A percentile compares a stretch with the other conserved stretches of the same genome.
Conservation (phyloP, 2,113 vertebrate genomes). For the Puntigrus tetrazona region DNA sequence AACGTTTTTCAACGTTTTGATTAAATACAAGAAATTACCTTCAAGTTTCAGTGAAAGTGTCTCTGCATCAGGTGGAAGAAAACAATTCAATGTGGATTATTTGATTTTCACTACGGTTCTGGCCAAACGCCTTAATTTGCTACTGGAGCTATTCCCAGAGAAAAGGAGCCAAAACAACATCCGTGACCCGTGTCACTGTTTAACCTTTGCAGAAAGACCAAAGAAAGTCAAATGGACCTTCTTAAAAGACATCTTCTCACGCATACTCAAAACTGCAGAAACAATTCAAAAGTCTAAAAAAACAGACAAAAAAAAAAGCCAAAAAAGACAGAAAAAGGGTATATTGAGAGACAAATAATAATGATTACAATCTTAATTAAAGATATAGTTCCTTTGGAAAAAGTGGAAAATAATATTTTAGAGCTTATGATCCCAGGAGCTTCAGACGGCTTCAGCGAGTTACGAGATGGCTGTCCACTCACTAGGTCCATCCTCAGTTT, state of each 20-base stretch:
- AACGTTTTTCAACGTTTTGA: not conserved
- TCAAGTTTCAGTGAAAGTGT: not conserved
- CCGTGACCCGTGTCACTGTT: not conserved
- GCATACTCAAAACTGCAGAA: not conserved
- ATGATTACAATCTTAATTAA: not conserved
- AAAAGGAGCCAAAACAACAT: not conserved
- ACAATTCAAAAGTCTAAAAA: too few relatives aligned
- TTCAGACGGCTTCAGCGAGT: not conserved
- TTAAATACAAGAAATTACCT: not conserved
- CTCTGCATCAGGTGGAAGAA: not conserved
- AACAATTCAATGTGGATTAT: not conserved
- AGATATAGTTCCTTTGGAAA: not conserved
- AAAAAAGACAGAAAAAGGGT: too few relatives aligned
- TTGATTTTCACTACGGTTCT: not conserved
- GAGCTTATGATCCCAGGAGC: not conserved
- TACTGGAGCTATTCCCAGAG: not conserved
- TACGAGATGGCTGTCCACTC: not conserved
- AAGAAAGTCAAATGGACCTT: not conserved
- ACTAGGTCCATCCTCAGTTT: not conserved
- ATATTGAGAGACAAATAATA: too few relatives aligned
- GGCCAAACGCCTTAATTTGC: not conserved
- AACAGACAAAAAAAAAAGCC: too few relatives aligned
- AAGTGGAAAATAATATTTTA: not conserved
- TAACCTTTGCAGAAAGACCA: not conserved
- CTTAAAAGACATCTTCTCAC: fast-evolving